phyloP scores from a whole-genome alignment of 2,113 vertebrate species.

The Corydoras sp. region DNA sequence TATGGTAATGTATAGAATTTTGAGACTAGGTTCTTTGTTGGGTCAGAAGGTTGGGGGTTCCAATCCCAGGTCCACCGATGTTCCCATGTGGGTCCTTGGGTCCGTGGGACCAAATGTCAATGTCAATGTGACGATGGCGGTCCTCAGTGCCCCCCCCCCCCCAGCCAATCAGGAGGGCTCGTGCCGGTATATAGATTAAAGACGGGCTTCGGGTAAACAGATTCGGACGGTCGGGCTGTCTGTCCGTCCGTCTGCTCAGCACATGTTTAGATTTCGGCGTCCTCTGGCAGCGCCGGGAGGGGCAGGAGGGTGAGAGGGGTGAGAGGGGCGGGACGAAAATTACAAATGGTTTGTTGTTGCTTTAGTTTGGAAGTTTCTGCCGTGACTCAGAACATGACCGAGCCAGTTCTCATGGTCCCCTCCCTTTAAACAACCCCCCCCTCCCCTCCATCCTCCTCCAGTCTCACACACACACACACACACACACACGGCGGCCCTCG shows the following conservation, averaged over 20 bases:
- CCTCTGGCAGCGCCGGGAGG: slow-evolving; percentile 44
- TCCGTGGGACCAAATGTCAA: too few relatives aligned
- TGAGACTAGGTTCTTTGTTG: too few relatives aligned
- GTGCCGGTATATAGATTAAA: too few relatives aligned
- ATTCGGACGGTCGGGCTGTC: slow-evolving; percentile 5
- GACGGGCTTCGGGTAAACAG: background rate
- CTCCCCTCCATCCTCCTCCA: background rate
- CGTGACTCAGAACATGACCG: slow-evolving; percentile 36
- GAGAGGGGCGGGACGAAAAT: slow-evolving; percentile 46
- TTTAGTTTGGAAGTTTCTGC: slow-evolving; percentile 39
- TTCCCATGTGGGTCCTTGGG: too few relatives aligned
- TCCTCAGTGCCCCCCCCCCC: too few relatives aligned
- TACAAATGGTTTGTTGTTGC: slow-evolving; percentile 36
- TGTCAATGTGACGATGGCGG: too few relatives aligned
- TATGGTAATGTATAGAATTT: too few relatives aligned
- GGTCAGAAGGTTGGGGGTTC: too few relatives aligned
- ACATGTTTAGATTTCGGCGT: slow-evolving; percentile 68
- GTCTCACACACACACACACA: too few relatives aligned
- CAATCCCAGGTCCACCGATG: too few relatives aligned
- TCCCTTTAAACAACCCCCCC: slow-evolving; percentile 31
- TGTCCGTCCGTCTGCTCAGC: slow-evolving; percentile 60
- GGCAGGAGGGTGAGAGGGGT: slow-evolving; percentile 36
- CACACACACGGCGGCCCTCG: slow-evolving; percentile 38
- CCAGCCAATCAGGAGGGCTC: too few relatives aligned
- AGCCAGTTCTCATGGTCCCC: slow-evolving; percentile 50